These are phyloP conservation scores for Neodon shergylaensis DNA, from an alignment of 2,113 vertebrate species.

Conservation along the genomic window DNA sequence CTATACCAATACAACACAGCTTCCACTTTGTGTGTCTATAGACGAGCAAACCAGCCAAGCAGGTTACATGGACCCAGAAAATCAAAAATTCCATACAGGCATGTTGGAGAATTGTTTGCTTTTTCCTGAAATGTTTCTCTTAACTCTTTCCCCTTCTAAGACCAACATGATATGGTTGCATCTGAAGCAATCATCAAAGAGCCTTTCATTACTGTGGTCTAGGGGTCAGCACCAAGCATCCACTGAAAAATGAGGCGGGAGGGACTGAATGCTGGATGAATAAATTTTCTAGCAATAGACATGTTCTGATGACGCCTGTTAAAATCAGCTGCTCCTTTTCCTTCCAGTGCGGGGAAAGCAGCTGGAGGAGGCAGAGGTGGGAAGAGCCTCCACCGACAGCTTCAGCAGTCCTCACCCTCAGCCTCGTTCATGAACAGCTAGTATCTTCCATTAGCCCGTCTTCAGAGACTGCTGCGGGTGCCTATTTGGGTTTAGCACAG, in stretches of 20 bases:
- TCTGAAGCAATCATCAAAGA: conserved; percentile 49
- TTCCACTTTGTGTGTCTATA: background rate
- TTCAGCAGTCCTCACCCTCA: background rate
- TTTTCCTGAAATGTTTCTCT: conserved; percentile 27
- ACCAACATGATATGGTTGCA: background rate
- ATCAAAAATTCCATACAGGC: background rate
- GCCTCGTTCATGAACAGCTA: background rate
- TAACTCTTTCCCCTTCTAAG: conserved; percentile 39
- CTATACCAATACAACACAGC: background rate
- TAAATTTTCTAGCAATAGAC: conserved; percentile 13
- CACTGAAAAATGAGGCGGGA: conserved; percentile 71
- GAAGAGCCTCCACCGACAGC: background rate
- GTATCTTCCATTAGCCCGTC: background rate
- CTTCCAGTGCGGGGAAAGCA: background rate
- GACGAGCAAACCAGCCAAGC: conserved; percentile 9
- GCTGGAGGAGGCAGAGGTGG: background rate
- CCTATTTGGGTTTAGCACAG: background rate
- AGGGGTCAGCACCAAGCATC: conserved; percentile 66
- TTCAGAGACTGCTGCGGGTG: background rate
- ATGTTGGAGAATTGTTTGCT: background rate
- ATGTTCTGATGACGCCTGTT: conserved; percentile 26
- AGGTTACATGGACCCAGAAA: background rate
- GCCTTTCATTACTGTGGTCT: conserved; percentile 64
- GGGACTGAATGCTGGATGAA: conserved; percentile 27
- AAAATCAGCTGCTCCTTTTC: background rate